Conservation (phyloP, 1,140 invertebrate species). For the Tribolium castaneum region DNA sequence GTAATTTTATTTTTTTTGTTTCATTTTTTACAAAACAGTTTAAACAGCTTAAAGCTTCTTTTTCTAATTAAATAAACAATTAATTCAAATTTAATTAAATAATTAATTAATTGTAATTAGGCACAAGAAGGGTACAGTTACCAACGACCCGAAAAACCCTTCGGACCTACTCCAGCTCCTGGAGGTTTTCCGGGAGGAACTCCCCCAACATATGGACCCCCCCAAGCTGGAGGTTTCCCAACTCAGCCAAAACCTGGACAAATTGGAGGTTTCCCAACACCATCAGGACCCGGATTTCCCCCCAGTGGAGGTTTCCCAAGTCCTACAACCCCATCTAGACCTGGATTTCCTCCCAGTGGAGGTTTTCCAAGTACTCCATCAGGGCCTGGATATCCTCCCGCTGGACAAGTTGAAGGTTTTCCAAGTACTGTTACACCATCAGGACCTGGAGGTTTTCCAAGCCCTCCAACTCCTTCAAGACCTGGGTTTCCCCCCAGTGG, state of each 20-base stretch:
- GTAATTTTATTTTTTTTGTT: no score
- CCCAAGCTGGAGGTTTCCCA: background rate
- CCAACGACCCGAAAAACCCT: conserved; percentile 66
- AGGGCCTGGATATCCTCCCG: conserved; percentile 17
- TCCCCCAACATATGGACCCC: conserved; percentile 34
- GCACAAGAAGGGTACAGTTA: conserved; percentile 69
- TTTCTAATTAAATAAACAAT: no score
- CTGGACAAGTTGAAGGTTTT: background rate
- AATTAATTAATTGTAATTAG: conserved; percentile 32
- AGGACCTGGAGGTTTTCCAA: background rate
- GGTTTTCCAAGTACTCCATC: conserved; percentile 38
- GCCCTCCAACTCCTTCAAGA: background rate
- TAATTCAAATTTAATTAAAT: no score
- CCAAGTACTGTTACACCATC: background rate
- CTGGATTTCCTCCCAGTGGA: background rate
- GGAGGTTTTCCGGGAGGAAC: conserved; percentile 34
- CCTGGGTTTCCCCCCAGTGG: background rate
- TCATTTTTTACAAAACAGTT: no score
- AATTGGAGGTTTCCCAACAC: background rate
- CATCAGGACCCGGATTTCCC: background rate
- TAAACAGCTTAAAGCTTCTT: no score
- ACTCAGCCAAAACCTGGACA: background rate
- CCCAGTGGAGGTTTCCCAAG: conserved; percentile 26
- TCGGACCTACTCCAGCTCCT: conserved; percentile 50
- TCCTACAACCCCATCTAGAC: background rate